Base-by-base conservation (phyloP, 2,113 vertebrate genomes). In the Pachycephala philippinensis region DNA sequence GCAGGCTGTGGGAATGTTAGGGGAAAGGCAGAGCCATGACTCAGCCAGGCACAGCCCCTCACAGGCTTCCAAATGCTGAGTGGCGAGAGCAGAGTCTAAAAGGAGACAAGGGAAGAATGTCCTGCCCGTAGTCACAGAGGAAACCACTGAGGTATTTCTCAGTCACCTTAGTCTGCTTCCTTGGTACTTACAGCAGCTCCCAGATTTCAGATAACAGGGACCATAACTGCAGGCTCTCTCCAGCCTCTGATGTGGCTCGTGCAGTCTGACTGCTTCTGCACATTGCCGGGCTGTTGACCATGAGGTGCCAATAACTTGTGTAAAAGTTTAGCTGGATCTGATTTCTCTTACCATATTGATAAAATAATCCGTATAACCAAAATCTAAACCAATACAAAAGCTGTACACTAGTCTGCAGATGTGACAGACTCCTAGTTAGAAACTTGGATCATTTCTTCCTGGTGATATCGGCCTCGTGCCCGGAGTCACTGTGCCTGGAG, bases 231-330 rank as follows among this genome's bases (percentile, higher is more conserved):
- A 61, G 47, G 31, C 33, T 76, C 61, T 68, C 40, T 87, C 42
- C 57, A 40, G 63, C 7, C 76, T 76, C 11, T 4, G 2, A 16
- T 7, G 1, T 13, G 33, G 42, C 84, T 84, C 0, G 0, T 71
- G 57, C n/a, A 59, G 63, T 31, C 52, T 2, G 2, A 19, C 60
- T 66, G 52, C 39, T 81, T 35, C 5, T 3, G 35, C n/a, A 52
- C 2, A 0, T 26, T 68, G 49, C 70, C 78, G 75, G 35, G 27
- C 37, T 57, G 37, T n/a, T 84, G 66, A 54, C 44, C 40, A 7
- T 24, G 19, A 64, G 39, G 28, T 6, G 1, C 40, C 77, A 71
- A 33, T 54, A 60, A 77, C 35, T 77, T 52, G 13, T 53, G 70
- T 70, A 30, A 64, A 94, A 84, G 37, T 39, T 14, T 24, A 89